Evolutionary conservation across 2,797 vertebrate genomes (phyloP).

Genomic region (Rhincodon typus): DNA sequence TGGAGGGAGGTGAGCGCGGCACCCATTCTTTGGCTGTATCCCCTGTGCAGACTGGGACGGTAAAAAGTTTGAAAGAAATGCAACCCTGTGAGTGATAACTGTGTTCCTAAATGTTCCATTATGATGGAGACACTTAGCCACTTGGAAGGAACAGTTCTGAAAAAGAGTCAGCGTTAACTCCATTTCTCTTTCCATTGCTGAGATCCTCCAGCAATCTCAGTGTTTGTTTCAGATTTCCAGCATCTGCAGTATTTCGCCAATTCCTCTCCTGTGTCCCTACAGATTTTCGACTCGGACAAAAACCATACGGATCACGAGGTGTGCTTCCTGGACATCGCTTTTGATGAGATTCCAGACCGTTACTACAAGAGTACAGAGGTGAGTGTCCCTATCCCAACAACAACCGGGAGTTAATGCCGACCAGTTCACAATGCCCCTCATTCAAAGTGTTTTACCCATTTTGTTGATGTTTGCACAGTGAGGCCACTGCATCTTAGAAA

Average conservation of each 20-base stretch:
- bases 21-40: too few species aligned
- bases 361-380: slow-evolving; percentile 62
- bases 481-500: neutral
- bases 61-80: neutral
- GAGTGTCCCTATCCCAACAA: neutral
- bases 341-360: slow-evolving; percentile 59
- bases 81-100: neutral
- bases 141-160: too few species aligned
- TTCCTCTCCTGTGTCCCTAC: slow-evolving; percentile 17
- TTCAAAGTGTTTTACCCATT: neutral
- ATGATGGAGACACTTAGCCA: neutral
- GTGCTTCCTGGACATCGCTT: slow-evolving; percentile 58
- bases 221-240: too few species aligned
- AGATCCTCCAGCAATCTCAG: too few species aligned
- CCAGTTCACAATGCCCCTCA: neutral
- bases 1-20: neutral
- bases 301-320: slow-evolving; percentile 53
- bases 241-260: too few species aligned
- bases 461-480: neutral
- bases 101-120: neutral
- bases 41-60: neutral
- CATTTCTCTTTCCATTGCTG: too few species aligned
- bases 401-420: neutral
- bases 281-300: slow-evolving; percentile 56
- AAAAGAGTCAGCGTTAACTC: too few species aligned